Base-by-base conservation (phyloP, 2,888 invertebrate genomes). In the Melipona bicolor region DNA sequence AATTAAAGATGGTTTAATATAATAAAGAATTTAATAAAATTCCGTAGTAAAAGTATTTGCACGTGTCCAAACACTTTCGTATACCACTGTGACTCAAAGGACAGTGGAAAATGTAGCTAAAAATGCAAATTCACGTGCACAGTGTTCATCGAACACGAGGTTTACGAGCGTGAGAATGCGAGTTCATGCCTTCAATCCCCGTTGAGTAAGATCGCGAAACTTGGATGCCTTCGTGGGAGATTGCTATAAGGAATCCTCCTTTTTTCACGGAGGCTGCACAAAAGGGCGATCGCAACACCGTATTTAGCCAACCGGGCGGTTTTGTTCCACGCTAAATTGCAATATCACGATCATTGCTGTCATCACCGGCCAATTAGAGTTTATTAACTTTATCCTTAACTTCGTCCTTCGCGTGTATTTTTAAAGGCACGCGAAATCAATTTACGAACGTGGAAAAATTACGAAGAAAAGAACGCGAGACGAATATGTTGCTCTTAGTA, bases 201-300 rank as follows among this genome's bases (percentile, higher is more conserved):
- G 71, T 89, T 86, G 77, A 62, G 76, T 36, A 74, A 71, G 82
- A 84, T 77, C 79, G 83, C 64, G 79, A 84, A 86, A 81, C 84
- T 43, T 79, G 71, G 67, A 81, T 65, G 65, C 50, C 79, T 86
- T 81, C 87, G 84, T 90, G 89, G 78, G 89, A 89, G 77, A 88
- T 72, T 74, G 81, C 87, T 72, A 59, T 78, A 64, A 83, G 86
- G 90, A 86, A 73, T 83, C 76, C 69, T 77, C 36, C 21, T 68
- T 70, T 61, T 84, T 83, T 77, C 76, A 81, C 74, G 82, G 72
- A 72, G 78, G 65, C 69, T 70, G 78, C 62, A 77, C 82, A 84
- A 80, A 84, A 84, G 65, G 52, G 24, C 72, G 68, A 70, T 54
- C 52, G 50, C 24, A 32, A 64, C 68, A 56, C 36, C 21, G 74